Evolutionary conservation across 2,113 vertebrate species (phyloP), one percentile per base, ranked within the genome.

Genomic region (Hippopotamus amphibius): DNA sequence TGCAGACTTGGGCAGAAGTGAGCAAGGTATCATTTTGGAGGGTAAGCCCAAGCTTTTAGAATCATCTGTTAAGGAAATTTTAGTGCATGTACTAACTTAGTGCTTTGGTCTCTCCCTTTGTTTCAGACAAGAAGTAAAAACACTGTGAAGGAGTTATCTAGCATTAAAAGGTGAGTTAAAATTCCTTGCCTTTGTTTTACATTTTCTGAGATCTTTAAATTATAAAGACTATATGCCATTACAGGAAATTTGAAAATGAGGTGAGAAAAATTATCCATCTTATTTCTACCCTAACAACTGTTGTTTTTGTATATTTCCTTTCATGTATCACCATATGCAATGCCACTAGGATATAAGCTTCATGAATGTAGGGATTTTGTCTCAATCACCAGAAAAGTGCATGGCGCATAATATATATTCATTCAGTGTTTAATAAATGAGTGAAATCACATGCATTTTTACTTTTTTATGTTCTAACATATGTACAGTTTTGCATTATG

Each of bases 1-100:
- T 99, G 90, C 12, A 90, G 22, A 98, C 79, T 0, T 99, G 99
- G 99, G 87, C 85, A 93, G 97, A 97, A 80, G 97, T 98, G 77
- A 99, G 98, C 33, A 98, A 99, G 99, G 98, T 99, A 98, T 61
- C 30, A 0, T 0, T n/a, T 24, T n/a, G 37, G 37, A 81, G 1
- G 33, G 2, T 2, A 53, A 77, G 50, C 43, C 33, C 12, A 53
- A 3, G 0, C 57, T 82, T 93, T 93, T 90, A 76, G 41, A 69
- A 63, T 90, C 46, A 63, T 82, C 28, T 85, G 28, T 65, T 95
- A 79, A 80, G 82, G 71, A 96, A n/a, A 82, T 90, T 85, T 74
- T 3, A 84, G 16, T 65, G 3, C 10, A 2, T 63, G 6, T 88
- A 48, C 91, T 76, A 88, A 96, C 50, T 81, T 80, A 79, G 0